Percentiles rank a stretch among this genome's conserved stretches.
Conservation (phyloP, 2,888 invertebrate genomes). For the Drosophila flavopinicola region DNA sequence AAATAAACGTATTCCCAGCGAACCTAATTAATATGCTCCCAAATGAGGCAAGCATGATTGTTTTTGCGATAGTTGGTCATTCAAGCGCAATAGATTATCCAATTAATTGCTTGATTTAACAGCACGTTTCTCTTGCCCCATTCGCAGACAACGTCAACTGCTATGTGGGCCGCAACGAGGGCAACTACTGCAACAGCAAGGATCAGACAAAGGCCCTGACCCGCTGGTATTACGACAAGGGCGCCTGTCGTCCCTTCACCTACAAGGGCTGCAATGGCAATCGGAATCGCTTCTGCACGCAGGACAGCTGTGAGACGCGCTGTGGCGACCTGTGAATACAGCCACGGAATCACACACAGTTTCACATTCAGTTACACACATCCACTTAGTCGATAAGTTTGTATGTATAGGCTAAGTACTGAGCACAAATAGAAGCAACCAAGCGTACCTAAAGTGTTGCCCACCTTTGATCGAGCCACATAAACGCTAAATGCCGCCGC, state of each 20-base stretch:
- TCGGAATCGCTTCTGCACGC: constrained; percentile 89
- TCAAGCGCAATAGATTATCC: constrained; percentile 37
- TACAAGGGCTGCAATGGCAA: constrained; percentile 91
- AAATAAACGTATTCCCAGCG: constrained; percentile 14
- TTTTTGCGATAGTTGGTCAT: neutral
- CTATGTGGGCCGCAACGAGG: constrained; percentile 78
- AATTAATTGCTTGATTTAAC: constrained; percentile 35
- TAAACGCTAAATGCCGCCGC: constrained; percentile 41
- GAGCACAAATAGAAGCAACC: constrained; percentile 38
- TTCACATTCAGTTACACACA: constrained; percentile 9
- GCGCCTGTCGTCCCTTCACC: constrained; percentile 87
- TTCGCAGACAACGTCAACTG: constrained; percentile 80
- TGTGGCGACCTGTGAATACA: constrained; percentile 86
- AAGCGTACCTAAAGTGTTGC: constrained; percentile 36
- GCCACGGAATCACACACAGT: neutral
- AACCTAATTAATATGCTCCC: constrained; percentile 32
- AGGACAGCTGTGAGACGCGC: constrained; percentile 90
- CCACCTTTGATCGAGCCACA: constrained; percentile 60
- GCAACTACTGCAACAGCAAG: constrained; percentile 79
- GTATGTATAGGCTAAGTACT: constrained; percentile 62
- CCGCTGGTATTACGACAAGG: constrained; percentile 89
- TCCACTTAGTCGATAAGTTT: constrained; percentile 62
- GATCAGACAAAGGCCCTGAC: constrained; percentile 69
- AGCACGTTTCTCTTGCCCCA: neutral
- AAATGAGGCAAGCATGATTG: constrained; percentile 15